phyloP scores from a whole-genome alignment of 2,888 invertebrate species.

The Himalopsyche tibetana region DNA sequence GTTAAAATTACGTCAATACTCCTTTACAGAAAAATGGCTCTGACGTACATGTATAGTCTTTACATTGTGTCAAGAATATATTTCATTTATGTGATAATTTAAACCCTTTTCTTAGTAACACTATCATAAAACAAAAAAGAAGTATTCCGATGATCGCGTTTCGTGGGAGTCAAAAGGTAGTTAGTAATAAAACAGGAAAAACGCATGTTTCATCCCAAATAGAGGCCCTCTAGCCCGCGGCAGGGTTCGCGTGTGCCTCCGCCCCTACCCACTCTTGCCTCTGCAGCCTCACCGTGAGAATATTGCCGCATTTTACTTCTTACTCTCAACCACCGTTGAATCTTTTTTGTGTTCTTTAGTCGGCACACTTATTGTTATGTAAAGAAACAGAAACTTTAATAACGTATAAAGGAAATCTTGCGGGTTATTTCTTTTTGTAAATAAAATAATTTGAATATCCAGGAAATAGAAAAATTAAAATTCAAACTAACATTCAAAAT shows the following conservation, averaged over 20 bases:
- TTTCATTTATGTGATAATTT: neutral
- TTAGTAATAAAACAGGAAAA: conserved; percentile 38
- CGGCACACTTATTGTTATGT: neutral
- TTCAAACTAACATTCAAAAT: too few species aligned
- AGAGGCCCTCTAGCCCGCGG: conserved; percentile 29
- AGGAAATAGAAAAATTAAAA: too few species aligned
- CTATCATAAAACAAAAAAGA: neutral
- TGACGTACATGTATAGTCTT: too few species aligned
- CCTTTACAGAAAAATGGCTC: too few species aligned
- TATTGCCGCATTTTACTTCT: conserved; percentile 41
- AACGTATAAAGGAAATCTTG: too few species aligned
- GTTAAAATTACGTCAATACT: too few species aligned
- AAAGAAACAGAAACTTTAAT: neutral
- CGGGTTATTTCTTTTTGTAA: too few species aligned
- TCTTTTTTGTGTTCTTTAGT: neutral
- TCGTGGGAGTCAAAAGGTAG: conserved; percentile 35
- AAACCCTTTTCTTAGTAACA: neutral
- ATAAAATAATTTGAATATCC: too few species aligned
- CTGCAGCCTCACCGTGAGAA: conserved; percentile 36
- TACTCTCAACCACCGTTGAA: conserved; percentile 16
- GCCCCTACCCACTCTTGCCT: neutral
- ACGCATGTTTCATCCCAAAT: conserved; percentile 40
- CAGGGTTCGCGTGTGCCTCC: conserved; percentile 36
- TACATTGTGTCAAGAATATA: too few species aligned
- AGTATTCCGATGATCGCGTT: conserved; percentile 14